phyloP scores from a whole-genome alignment of 1,140 invertebrate genomes.

The Saccostrea glomerata region DNA sequence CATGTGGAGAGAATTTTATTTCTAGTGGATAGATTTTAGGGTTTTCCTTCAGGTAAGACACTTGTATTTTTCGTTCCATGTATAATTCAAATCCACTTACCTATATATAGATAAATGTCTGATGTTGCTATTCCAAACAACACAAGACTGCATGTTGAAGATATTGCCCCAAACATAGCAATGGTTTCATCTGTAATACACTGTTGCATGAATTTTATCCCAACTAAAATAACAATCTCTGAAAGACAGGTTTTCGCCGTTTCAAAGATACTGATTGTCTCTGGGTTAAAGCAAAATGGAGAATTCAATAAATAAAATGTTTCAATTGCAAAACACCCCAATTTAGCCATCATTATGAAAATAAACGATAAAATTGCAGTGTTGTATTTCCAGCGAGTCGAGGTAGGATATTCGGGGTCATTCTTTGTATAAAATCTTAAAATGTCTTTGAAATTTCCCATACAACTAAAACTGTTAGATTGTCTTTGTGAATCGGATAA shows the following conservation, averaged over 20 bases:
- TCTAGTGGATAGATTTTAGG: too few relatives aligned
- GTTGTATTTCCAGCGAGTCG: not conserved
- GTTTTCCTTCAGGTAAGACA: too few relatives aligned
- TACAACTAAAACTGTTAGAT: not conserved
- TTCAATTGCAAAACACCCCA: not conserved
- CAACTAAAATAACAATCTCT: not conserved
- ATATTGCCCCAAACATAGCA: not conserved
- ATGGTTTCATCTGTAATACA: constrained; percentile 8
- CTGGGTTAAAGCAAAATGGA: constrained; percentile 37
- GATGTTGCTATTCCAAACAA: not conserved
- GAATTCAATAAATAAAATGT: constrained; percentile 14
- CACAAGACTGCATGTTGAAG: not conserved
- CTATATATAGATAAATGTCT: constrained; percentile 3
- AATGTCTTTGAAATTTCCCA: not conserved
- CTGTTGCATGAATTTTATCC: not conserved
- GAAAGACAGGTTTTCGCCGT: not conserved
- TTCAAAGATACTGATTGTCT: constrained; percentile 12
- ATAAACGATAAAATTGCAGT: not conserved
- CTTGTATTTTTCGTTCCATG: too few relatives aligned
- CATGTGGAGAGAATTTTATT: too few relatives aligned
- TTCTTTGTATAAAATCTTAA: not conserved
- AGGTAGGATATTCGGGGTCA: not conserved
- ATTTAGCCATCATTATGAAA: constrained; percentile 2
- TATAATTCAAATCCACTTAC: not conserved
- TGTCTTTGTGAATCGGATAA: not conserved